Conservation (phyloP, 1,140 invertebrate species). For the Hyphantria cunea region DNA sequence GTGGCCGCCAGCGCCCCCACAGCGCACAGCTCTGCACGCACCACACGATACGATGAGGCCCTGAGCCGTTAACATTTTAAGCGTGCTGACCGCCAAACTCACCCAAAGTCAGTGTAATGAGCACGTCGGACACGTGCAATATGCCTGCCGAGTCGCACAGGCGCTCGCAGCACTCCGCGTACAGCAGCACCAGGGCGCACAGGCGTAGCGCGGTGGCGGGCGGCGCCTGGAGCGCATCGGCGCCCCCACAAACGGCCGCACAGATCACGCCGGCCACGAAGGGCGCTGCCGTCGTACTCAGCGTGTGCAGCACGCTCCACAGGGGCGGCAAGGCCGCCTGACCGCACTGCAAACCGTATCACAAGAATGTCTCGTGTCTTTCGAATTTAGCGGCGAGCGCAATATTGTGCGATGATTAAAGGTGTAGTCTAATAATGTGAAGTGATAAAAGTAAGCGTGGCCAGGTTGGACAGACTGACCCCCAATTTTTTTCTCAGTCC, state of each 20-base stretch:
- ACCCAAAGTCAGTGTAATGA: slow-evolving; percentile 35
- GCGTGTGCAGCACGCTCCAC: not conserved
- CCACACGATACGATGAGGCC: too few species aligned
- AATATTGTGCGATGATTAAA: too few species aligned
- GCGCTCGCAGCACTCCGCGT: slow-evolving; percentile 36
- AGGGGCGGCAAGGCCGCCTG: slow-evolving; percentile 21
- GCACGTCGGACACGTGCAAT: slow-evolving; percentile 30
- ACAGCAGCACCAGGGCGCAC: slow-evolving; percentile 34
- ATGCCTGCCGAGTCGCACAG: slow-evolving; percentile 29
- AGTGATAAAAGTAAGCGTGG: too few species aligned
- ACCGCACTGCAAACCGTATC: slow-evolving; percentile 6
- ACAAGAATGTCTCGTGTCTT: not conserved
- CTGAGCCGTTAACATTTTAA: too few species aligned
- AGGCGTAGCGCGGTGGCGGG: not conserved
- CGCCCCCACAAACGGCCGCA: not conserved
- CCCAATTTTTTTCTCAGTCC: too few species aligned
- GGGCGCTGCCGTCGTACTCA: slow-evolving; percentile 11
- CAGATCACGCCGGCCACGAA: slow-evolving; percentile 18
- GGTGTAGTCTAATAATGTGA: too few species aligned
- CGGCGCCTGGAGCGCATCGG: not conserved
- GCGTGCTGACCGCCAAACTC: slow-evolving; percentile 11
- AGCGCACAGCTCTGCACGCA: slow-evolving; percentile 41
- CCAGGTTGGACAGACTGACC: too few species aligned
- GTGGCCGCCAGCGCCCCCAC: slow-evolving; percentile 38
- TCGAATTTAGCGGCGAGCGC: too few species aligned